Evolutionary conservation across 2,888 invertebrate species (phyloP), one percentile per base, ranked within the genome.

Genomic region (Dryocosmus kuriphilus): DNA sequence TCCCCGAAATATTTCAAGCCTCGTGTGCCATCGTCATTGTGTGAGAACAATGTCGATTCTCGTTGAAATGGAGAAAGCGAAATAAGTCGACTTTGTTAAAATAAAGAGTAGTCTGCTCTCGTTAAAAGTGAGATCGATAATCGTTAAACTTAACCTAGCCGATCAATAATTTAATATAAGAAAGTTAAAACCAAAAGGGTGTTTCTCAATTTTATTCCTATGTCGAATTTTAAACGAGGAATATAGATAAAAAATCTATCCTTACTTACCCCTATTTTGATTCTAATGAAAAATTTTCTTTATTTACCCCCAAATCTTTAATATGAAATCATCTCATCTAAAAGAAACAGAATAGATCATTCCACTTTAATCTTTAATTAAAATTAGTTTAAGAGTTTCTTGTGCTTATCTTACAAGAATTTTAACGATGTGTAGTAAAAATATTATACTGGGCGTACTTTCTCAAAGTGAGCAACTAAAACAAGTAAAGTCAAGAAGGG

Each of bases 21-120:
- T 71, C 11, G 57, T 62, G 38, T 63, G 35, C 16, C 24, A 38
- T 57, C 38, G 65, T 76, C 74, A 76, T 78, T 78, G 77, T 79
- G 24, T 65, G 41, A 55, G 60, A 76, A 80, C 76, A 78, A 80
- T 80, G 67, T 71, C 76, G 76, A 74, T 80, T 80, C 60, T 67
- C 35, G 27, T 30, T 51, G 24, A 51, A 35, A 32, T 9, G n/a
- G 27, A 62, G 9, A 7, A n/a, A 62, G 35, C 19, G 61, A 65
- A 41, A 65, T 24, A 27, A 71, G 19, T 46, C 5, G 14, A n/a
- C 41, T 41, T 71, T 46, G 9, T 71, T 27, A 4, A 71, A 71
- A 71, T 57, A 71, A 71, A 27, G 30, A 51, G n/a, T 65, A 65
- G 27, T 67, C 46, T 46, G 30, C 30, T 22, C 9, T 55, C 8